Base-by-base conservation (phyloP, 1,140 invertebrate genomes). In the Scaptomyza montana region DNA sequence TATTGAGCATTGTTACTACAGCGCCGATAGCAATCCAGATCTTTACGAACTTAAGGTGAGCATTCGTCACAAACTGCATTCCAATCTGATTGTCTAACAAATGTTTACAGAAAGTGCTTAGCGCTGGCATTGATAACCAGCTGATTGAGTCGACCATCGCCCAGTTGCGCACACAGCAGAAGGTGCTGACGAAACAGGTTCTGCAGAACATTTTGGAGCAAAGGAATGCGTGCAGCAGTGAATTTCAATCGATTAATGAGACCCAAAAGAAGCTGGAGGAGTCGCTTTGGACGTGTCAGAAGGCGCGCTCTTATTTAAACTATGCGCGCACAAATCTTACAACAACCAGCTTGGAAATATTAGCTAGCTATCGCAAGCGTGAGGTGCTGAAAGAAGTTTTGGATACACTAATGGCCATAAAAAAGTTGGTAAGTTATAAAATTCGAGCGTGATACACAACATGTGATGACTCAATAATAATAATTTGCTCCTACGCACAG, bases 161-260 rank as follows among this genome's bases (percentile, higher is more conserved):
- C 68, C 93, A 94, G 67, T 92, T 97, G 13, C 93, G 94, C 63
- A 94, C 94, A 55, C 96, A 97, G 87, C 94, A 97, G 63, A 94
- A 95, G 91, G 97, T 98, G 30, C 97, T 99, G 0, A 98, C 97
- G 0, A 97, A 97, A 76, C 97, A 98, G 92, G 96, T 98, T 0
- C 94, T 98, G 0, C 96, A 98, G 76, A 93, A 98, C 13, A 98
- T 99, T 78, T 93, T 98, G 8, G 96, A 98, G 90, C 97, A 99
- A 74, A 95, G 98, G 57, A 95, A 94, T 74, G 94, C 95, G 2
- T 98, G 97, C 91, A 96, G 96, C 67, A 93, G 94, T 10, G 97
- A 99, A 92, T 96, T 99, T 76, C 93, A 95, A 54, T 94, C 96
- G 69, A 96, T 99, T 16, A 94, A 96, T 67, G 94, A 95, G 68